These are phyloP conservation scores for Nyctibius bracteatus DNA, from an alignment of 2,113 vertebrate species.

Conservation along the genomic window DNA sequence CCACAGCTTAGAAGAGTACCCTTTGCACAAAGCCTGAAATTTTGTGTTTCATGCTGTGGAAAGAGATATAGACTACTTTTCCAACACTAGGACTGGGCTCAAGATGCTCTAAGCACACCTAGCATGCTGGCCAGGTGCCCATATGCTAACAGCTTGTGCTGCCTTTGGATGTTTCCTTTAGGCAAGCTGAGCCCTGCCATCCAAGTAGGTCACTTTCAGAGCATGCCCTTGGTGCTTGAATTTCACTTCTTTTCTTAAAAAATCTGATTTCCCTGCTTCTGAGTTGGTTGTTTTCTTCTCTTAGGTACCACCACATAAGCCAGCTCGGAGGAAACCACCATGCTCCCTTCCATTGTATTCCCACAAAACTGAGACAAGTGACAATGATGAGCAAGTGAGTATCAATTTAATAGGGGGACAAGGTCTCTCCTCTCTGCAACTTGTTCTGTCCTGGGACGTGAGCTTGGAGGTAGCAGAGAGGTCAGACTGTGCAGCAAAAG, in stretches of 20 bases:
- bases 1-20: neutral
- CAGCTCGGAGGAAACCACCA: conserved; percentile 78
- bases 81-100: neutral
- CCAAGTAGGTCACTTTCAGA: neutral
- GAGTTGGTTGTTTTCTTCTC: conserved; percentile 48
- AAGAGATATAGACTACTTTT: neutral
- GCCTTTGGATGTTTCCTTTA: neutral
- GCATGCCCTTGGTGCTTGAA: conserved; percentile 16
- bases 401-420: neutral
- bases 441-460: neutral
- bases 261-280: neutral
- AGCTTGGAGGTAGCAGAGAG: neutral
- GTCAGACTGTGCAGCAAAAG: neutral
- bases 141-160: neutral
- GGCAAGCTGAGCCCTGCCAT: neutral
- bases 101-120: neutral
- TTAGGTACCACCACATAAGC: conserved; percentile 72
- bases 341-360: conserved; percentile 75
- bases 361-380: conserved; percentile 68
- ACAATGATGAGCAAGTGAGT: conserved; percentile 79
- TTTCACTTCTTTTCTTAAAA: neutral
- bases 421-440: neutral
- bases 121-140: neutral
- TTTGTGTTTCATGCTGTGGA: neutral
- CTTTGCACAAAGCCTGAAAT: neutral